Evolutionary conservation across 2,797 vertebrate genomes (phyloP).

Genomic region (Sciurus vulgaris): DNA sequence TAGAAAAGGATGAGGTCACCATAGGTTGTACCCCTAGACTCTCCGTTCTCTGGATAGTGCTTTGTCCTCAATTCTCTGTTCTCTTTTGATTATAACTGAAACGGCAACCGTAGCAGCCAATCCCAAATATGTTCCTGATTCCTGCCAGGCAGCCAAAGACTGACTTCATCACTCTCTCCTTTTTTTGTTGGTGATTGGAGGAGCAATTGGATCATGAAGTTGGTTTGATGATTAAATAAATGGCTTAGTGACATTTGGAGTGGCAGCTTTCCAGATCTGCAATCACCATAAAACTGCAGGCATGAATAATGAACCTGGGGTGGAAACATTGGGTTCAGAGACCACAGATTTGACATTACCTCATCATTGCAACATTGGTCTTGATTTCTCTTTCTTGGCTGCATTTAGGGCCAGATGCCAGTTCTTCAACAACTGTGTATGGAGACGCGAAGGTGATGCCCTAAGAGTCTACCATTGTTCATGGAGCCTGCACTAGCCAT

Average conservation of each 20-base stretch:
- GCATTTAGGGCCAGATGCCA: neutral
- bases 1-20: neutral
- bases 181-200: slow-evolving; percentile 22
- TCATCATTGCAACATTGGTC: neutral
- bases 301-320: neutral
- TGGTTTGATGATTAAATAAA: slow-evolving; percentile 58
- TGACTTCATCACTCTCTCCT: slow-evolving; percentile 65
- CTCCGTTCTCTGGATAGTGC: neutral
- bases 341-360: neutral
- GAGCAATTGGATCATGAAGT: slow-evolving; percentile 18
- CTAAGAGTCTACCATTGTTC: neutral
- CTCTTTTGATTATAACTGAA: slow-evolving; percentile 48
- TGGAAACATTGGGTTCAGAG: neutral
- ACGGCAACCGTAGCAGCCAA: neutral
- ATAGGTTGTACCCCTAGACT: neutral
- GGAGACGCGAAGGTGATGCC: neutral
- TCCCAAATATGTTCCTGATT: slow-evolving; percentile 9
- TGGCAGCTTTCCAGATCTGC: slow-evolving; percentile 49
- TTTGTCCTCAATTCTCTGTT: slow-evolving; percentile 8
- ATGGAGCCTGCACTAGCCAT: neutral
- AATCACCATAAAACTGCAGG: slow-evolving; percentile 28
- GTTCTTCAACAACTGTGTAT: neutral
- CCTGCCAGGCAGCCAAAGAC: slow-evolving; percentile 36
- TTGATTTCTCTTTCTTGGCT: slow-evolving; percentile 55
- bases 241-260: slow-evolving; percentile 53